Percentiles rank a stretch among this genome's conserved stretches.
These are phyloP conservation scores for Melanostigma gelatinosum DNA, from an alignment of 2,113 vertebrate species.

Conservation along the genomic window DNA sequence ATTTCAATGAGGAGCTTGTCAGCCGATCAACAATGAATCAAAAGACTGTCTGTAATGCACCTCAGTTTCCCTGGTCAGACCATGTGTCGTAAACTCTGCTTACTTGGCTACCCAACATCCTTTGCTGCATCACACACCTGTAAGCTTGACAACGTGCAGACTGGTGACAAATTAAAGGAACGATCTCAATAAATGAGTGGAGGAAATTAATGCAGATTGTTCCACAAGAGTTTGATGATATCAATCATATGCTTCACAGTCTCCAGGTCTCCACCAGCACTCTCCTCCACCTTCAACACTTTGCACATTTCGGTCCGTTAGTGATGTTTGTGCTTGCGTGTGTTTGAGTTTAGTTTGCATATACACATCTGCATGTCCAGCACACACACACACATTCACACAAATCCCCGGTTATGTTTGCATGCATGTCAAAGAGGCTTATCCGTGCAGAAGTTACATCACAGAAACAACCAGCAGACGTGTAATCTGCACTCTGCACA, in stretches of 20 bases:
- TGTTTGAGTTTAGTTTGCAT: not conserved
- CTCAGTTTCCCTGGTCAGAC: not conserved
- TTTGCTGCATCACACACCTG: not conserved
- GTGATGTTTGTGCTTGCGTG: conserved; percentile 8
- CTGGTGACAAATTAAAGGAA: not conserved
- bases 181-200: not conserved
- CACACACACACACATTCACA: not conserved
- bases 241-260: not conserved
- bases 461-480: conserved; percentile 40
- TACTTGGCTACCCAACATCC: not conserved
- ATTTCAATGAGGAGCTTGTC: too few relatives aligned
- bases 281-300: not conserved
- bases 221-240: not conserved
- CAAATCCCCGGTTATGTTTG: conserved; percentile 17
- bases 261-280: not conserved
- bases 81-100: not conserved
- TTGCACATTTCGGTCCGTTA: not conserved
- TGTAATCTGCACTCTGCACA: conserved; percentile 34
- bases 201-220: not conserved
- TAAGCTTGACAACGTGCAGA: not conserved
- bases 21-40: not conserved
- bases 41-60: not conserved
- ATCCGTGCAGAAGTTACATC: conserved; percentile 52
- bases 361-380: not conserved
- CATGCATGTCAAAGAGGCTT: conserved; percentile 58